Evolutionary conservation across 2,797 vertebrate genomes (phyloP).

Genomic region (Rhyacichthys aspro): DNA sequence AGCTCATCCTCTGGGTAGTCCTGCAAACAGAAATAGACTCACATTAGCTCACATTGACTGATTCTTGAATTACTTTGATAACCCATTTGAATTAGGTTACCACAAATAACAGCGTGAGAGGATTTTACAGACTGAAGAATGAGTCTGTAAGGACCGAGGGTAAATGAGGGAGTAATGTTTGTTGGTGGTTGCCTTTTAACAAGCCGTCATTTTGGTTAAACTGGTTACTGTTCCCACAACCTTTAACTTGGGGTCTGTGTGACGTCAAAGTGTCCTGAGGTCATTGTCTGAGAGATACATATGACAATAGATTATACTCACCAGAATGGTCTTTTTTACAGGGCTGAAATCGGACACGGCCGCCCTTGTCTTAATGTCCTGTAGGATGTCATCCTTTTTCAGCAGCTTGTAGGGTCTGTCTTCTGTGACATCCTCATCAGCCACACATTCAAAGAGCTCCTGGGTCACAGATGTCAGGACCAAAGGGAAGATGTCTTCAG

Average conservation of each 20-base stretch:
- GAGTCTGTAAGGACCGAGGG: no score
- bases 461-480: slow-evolving; percentile 90
- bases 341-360: slow-evolving; percentile 92
- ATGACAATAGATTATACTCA: slow-evolving; percentile 66
- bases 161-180: no score
- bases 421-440: slow-evolving; percentile 85
- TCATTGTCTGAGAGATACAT: slow-evolving; percentile 36
- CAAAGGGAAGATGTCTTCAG: slow-evolving; percentile 87
- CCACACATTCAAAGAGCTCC: slow-evolving; percentile 86
- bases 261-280: slow-evolving; percentile 35
- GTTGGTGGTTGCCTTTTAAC: neutral
- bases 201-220: slow-evolving; percentile 14
- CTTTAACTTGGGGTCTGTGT: slow-evolving; percentile 33
- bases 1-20: slow-evolving; percentile 91
- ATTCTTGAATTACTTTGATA: no score
- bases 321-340: slow-evolving; percentile 84
- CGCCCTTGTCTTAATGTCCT: slow-evolving; percentile 86
- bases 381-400: slow-evolving; percentile 87
- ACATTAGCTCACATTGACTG: no score
- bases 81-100: no score
- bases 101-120: no score
- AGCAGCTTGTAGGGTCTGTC: slow-evolving; percentile 87
- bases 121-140: no score
- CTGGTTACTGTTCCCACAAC: slow-evolving; percentile 41
- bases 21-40: slow-evolving; percentile 67